Evolutionary conservation across 2,797 vertebrate genomes (phyloP).

Genomic region (Rhinella marina): DNA sequence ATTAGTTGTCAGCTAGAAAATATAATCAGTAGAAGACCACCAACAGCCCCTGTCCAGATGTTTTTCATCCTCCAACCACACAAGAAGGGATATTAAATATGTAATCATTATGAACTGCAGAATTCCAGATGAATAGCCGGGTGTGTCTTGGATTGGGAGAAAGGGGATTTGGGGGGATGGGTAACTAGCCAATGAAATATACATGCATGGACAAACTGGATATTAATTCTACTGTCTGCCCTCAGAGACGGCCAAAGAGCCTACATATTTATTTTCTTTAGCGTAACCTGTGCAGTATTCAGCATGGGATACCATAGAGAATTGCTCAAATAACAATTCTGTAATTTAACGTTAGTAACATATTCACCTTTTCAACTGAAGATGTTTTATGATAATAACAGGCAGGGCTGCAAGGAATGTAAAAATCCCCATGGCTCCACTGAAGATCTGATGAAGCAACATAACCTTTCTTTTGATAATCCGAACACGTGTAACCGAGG

Average conservation of each 20-base stretch:
- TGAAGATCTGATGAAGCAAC: neutral
- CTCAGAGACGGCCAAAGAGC: neutral
- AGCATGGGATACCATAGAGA: neutral
- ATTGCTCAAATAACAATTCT: neutral
- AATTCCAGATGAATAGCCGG: neutral
- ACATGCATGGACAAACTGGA: neutral
- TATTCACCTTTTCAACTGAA: neutral
- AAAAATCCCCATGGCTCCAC: neutral
- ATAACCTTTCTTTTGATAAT: too few species aligned
- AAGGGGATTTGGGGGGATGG: neutral
- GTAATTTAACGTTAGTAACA: neutral
- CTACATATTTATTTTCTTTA: neutral
- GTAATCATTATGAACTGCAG: neutral
- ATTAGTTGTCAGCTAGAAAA: neutral
- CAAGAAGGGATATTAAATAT: neutral
- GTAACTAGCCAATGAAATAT: neutral
- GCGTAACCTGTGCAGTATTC: neutral
- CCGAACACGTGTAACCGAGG: too few species aligned
- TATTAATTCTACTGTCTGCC: neutral
- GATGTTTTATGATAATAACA: neutral
- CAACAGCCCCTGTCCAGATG: conserved; percentile 9
- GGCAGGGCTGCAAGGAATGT: conserved; percentile 3
- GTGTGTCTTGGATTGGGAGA: neutral
- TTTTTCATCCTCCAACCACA: neutral
- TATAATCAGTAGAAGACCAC: neutral